Evolutionary conservation across 2,113 vertebrate species (phyloP).

Genomic region (Epinephelus moara): DNA sequence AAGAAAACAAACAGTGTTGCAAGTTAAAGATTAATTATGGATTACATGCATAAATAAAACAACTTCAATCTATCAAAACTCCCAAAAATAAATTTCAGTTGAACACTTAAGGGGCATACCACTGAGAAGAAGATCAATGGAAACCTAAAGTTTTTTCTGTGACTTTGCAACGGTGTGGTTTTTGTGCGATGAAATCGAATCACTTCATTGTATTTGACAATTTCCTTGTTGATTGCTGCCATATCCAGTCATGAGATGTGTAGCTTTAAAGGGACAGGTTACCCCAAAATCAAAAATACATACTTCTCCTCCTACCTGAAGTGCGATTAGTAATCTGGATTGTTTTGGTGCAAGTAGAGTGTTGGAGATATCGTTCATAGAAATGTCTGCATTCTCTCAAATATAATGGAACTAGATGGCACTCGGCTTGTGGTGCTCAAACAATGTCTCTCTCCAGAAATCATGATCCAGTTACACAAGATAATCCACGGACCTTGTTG

Average conservation of each 20-base stretch:
- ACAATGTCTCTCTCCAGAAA: too few species aligned
- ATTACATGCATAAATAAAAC: conserved; percentile 45
- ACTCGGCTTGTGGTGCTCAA: too few species aligned
- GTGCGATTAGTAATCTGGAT: too few species aligned
- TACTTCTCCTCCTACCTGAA: too few species aligned
- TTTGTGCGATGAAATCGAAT: not conserved
- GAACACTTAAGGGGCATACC: conserved; percentile 15
- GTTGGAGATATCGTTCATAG: too few species aligned
- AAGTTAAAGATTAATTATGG: conserved; percentile 41
- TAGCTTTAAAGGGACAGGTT: not conserved
- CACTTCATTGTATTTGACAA: not conserved
- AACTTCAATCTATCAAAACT: not conserved
- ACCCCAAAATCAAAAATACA: too few species aligned
- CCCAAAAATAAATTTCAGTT: not conserved
- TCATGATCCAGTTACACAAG: too few species aligned
- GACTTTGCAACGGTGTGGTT: not conserved
- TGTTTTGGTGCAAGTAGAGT: too few species aligned
- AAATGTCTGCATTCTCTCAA: too few species aligned
- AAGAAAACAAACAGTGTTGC: conserved; percentile 35
- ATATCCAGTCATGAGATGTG: not conserved
- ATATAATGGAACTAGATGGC: too few species aligned
- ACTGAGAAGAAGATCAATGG: not conserved
- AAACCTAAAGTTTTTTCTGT: not conserved
- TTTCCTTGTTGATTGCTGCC: not conserved
- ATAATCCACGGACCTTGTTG: too few species aligned